These are phyloP conservation scores for Alosa sapidissima DNA, from an alignment of 2,797 vertebrate genomes.

Conservation along the genomic window DNA sequence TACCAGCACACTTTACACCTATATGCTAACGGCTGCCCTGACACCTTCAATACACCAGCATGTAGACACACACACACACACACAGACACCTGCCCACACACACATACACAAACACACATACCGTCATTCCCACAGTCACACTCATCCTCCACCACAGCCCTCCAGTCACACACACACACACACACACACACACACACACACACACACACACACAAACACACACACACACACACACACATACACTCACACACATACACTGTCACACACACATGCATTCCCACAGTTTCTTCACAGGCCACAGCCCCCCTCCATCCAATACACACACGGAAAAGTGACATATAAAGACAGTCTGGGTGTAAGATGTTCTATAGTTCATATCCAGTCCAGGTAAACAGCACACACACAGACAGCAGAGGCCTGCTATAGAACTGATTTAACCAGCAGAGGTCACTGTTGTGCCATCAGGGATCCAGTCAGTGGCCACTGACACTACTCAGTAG, in stretches of 20 bases:
- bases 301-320: too few species aligned
- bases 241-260: too few species aligned
- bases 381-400: too few species aligned
- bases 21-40: not conserved
- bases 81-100: not conserved
- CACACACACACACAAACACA: too few species aligned
- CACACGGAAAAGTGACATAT: too few species aligned
- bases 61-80: not conserved
- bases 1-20: not conserved
- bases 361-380: too few species aligned
- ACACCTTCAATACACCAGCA: not conserved
- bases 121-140: not conserved
- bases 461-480: not conserved
- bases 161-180: not conserved
- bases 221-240: too few species aligned
- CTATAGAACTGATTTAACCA: not conserved
- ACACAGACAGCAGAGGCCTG: not conserved
- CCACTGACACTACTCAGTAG: too few species aligned
- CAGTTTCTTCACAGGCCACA: too few species aligned
- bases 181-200: too few species aligned
- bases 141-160: not conserved
- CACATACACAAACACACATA: not conserved
- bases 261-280: too few species aligned
- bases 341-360: too few species aligned
- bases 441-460: not conserved